These are phyloP conservation scores for Paradoxurus hermaphroditus DNA, from an alignment of 2,113 vertebrate species.

Conservation along the genomic window DNA sequence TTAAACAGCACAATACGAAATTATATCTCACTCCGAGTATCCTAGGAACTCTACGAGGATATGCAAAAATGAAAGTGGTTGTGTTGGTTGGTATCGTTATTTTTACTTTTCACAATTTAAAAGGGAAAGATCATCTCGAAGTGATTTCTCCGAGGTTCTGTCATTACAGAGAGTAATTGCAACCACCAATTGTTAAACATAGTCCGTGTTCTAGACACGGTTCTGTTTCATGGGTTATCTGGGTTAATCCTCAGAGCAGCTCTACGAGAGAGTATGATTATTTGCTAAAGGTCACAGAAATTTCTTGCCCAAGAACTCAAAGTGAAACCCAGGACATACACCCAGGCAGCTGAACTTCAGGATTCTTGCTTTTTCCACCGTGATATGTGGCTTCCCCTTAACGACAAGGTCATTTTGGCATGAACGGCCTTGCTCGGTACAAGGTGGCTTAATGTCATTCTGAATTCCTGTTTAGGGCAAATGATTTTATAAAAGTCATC, in stretches of 20 bases:
- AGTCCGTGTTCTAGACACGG: not conserved
- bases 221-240: not conserved
- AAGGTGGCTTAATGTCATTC: not conserved
- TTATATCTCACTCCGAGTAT: not conserved
- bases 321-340: not conserved
- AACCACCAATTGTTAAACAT: not conserved
- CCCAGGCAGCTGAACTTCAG: not conserved
- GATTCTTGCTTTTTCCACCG: not conserved
- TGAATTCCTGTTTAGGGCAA: not conserved
- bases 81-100: not conserved
- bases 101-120: slow-evolving; percentile 21
- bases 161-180: not conserved
- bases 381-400: not conserved
- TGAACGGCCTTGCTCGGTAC: not conserved
- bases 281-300: not conserved
- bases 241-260: not conserved
- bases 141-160: not conserved
- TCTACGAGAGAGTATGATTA: not conserved
- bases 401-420: not conserved
- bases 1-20: not conserved
- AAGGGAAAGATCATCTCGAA: slow-evolving; percentile 8
- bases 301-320: not conserved
- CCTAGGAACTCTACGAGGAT: not conserved
- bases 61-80: not conserved
- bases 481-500: not conserved